These are phyloP conservation scores for Fistularia commersonii DNA, from an alignment of 2,797 vertebrate species.

Conservation along the genomic window DNA sequence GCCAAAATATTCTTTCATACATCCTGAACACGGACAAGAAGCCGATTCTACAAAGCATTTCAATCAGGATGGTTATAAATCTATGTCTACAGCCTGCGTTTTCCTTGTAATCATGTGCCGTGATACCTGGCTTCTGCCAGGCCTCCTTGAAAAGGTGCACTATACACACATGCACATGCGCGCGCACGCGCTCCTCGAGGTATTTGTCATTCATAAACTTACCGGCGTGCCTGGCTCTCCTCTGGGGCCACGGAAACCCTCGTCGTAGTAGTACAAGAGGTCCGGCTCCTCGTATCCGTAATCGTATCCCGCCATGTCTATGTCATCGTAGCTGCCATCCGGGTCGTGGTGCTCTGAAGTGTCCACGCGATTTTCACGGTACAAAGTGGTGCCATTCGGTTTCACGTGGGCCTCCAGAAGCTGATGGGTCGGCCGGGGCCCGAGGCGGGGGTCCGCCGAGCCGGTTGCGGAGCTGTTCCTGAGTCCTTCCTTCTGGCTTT, in stretches of 20 bases:
- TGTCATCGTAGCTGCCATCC: constrained; percentile 76
- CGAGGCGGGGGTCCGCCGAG: constrained; percentile 28
- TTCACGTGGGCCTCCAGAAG: constrained; percentile 62
- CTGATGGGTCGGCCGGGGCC: constrained; percentile 46
- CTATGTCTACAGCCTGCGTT: constrained; percentile 11
- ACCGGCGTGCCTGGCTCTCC: constrained; percentile 92
- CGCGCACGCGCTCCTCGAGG: neutral
- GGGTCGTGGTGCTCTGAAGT: constrained; percentile 66
- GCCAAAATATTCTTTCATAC: constrained; percentile 44
- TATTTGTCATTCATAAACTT: constrained; percentile 64
- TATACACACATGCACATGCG: too few relatives aligned
- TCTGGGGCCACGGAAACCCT: constrained; percentile 83
- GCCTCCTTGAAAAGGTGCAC: neutral
- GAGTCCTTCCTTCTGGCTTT: constrained; percentile 65
- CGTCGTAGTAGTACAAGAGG: constrained; percentile 82
- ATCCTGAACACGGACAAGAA: constrained; percentile 18
- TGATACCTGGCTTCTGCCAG: constrained; percentile 28
- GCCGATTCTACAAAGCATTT: too few relatives aligned
- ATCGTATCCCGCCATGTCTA: constrained; percentile 79
- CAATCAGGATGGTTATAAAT: too few relatives aligned
- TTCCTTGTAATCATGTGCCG: constrained; percentile 21
- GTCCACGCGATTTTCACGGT: constrained; percentile 74
- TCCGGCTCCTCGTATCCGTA: constrained; percentile 87
- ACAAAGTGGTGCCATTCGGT: constrained; percentile 75
- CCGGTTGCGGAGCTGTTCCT: constrained; percentile 47